A percentile compares a stretch with the other conserved stretches of the same genome.
phyloP scores from a whole-genome alignment of 1,140 invertebrate genomes.

The Pseudomyrmex sp. region DNA sequence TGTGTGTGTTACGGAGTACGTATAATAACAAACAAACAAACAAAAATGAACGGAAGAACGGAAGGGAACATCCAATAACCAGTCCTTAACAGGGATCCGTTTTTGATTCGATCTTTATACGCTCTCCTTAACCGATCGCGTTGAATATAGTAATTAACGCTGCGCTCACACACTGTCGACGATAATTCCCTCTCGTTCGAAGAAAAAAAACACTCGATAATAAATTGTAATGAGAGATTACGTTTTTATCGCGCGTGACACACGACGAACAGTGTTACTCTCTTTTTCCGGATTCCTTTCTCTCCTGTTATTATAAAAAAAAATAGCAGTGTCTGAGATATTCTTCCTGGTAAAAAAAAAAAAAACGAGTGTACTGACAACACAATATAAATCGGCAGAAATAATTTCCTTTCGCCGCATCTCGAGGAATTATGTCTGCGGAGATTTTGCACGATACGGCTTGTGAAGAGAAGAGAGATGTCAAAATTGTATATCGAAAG shows the following conservation, averaged over 20 bases:
- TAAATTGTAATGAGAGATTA: slow-evolving; percentile 23
- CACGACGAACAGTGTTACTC: not conserved
- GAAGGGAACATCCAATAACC: slow-evolving; percentile 19
- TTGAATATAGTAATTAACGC: slow-evolving; percentile 28
- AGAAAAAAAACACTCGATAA: not conserved
- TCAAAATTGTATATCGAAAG: not conserved
- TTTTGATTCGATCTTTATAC: not conserved
- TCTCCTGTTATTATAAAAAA: not conserved
- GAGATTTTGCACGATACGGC: slow-evolving; percentile 27
- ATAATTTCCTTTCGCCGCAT: slow-evolving; percentile 6
- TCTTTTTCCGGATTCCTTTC: not conserved
- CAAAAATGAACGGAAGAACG: slow-evolving; percentile 16
- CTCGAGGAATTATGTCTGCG: slow-evolving; percentile 1
- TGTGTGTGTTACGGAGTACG: not conserved
- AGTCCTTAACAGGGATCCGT: slow-evolving; percentile 25
- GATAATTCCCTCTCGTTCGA: not conserved
- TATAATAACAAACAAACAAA: not conserved
- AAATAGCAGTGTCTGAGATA: slow-evolving; percentile 1
- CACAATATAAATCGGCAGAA: not conserved
- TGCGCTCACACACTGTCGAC: not conserved
- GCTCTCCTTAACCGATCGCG: not conserved
- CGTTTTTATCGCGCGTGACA: slow-evolving; percentile 2
- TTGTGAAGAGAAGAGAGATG: not conserved
- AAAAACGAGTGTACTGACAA: slow-evolving; percentile 8
- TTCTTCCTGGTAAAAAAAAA: not conserved